Conservation (phyloP, 2,113 vertebrate genomes). For the Nymphicus hollandicus region DNA sequence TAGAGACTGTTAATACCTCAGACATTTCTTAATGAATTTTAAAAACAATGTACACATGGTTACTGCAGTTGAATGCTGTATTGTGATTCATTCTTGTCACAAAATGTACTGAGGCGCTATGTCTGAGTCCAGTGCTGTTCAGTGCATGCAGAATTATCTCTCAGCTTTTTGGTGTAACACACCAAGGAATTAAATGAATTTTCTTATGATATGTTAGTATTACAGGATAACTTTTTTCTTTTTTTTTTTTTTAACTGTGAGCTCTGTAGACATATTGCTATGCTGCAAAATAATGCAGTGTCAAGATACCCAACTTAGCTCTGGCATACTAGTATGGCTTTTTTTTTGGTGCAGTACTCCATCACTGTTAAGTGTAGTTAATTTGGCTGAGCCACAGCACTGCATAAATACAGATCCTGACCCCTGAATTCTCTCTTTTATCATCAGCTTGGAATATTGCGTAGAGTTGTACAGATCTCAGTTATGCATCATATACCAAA, state of each 20-base stretch:
- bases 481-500: neutral
- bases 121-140: neutral
- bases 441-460: neutral
- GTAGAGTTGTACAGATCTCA: neutral
- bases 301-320: neutral
- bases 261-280: neutral
- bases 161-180: neutral
- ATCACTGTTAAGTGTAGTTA: neutral
- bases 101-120: neutral
- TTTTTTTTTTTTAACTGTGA: neutral
- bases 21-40: constrained; percentile 28
- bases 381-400: neutral
- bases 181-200: neutral
- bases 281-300: neutral
- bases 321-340: neutral
- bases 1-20: constrained; percentile 7
- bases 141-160: neutral
- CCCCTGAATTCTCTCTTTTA: neutral
- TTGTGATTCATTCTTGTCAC: neutral
- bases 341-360: neutral
- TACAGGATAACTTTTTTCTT: neutral
- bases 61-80: neutral
- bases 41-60: neutral
- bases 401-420: neutral
- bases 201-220: neutral